phyloP scores from a whole-genome alignment of 35 echinoderm and acorn worm genomes.

The Strongylocentrotus purpuratus region DNA sequence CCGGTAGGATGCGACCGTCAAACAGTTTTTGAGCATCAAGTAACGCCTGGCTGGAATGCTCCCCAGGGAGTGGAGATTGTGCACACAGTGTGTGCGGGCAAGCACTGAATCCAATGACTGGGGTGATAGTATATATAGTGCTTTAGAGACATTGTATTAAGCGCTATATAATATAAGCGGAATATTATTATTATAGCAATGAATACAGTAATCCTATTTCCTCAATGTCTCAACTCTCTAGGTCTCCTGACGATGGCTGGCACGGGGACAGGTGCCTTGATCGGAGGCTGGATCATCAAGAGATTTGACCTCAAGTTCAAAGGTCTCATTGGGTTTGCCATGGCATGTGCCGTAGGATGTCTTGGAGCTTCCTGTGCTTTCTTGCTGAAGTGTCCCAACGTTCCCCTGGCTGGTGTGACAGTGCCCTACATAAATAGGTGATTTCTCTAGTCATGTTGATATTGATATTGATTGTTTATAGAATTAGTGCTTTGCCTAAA shows the following conservation, averaged over 20 bases:
- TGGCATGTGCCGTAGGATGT: constrained; percentile 44
- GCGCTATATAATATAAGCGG: too few species aligned
- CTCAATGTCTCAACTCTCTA: neutral
- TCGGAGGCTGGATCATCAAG: constrained; percentile 88
- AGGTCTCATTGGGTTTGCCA: constrained; percentile 70
- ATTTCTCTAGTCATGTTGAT: neutral
- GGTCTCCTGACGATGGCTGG: constrained; percentile 75
- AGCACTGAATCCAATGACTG: too few species aligned
- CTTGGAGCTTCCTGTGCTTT: constrained; percentile 54
- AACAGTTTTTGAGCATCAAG: too few species aligned
- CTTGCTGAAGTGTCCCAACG: constrained; percentile 76
- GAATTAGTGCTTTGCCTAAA: too few species aligned
- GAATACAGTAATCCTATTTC: too few species aligned
- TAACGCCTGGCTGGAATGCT: too few species aligned
- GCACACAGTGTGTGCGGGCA: too few species aligned
- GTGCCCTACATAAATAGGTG: constrained; percentile 72
- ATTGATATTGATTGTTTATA: neutral
- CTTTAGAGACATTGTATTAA: too few species aligned
- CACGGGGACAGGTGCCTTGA: constrained; percentile 65
- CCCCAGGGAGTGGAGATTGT: too few species aligned
- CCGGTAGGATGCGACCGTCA: too few species aligned
- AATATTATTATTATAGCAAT: too few species aligned
- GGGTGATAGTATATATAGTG: too few species aligned
- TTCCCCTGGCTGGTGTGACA: constrained; percentile 90
- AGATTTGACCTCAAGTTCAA: constrained; percentile 78